Conservation (phyloP, 2,888 invertebrate genomes). For the Cosmia pyralina region DNA sequence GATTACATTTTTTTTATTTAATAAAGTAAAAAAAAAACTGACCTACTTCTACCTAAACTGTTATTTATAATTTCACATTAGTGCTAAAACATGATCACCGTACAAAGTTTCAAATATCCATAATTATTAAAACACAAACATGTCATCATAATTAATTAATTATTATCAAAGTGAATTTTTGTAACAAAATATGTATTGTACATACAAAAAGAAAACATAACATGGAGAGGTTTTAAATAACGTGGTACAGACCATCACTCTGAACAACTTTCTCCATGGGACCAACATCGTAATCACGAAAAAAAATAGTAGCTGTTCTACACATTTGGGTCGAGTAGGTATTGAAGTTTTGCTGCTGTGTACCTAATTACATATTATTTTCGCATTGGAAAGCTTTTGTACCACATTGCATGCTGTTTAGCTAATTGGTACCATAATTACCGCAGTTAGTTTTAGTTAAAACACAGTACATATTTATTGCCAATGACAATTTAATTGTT, state of each 20-base stretch:
- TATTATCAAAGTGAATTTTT: not conserved
- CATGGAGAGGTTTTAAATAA: no score
- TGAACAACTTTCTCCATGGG: no score
- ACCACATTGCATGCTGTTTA: constrained; percentile 29
- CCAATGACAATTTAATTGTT: constrained; percentile 35
- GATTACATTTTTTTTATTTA: no score
- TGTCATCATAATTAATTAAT: not conserved
- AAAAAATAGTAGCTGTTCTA: no score
- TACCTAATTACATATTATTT: constrained; percentile 5
- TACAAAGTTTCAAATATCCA: not conserved
- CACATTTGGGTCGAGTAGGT: no score
- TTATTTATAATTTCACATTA: not conserved
- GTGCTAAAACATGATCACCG: not conserved
- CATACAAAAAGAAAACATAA: not conserved
- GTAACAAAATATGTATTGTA: not conserved
- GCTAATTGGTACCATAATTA: constrained; percentile 46
- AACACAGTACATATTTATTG: constrained; percentile 32
- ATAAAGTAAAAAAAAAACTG: no score
- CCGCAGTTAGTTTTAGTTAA: constrained; percentile 34
- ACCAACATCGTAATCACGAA: no score
- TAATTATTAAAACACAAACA: not conserved
- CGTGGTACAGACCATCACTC: no score
- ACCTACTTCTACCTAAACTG: no score
- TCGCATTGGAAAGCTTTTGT: constrained; percentile 24
- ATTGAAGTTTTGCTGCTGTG: no score